Percentiles rank a stretch among this genome's conserved stretches.
phyloP scores from a whole-genome alignment of 2,888 invertebrate species.

The Lumbricus terrestris region DNA sequence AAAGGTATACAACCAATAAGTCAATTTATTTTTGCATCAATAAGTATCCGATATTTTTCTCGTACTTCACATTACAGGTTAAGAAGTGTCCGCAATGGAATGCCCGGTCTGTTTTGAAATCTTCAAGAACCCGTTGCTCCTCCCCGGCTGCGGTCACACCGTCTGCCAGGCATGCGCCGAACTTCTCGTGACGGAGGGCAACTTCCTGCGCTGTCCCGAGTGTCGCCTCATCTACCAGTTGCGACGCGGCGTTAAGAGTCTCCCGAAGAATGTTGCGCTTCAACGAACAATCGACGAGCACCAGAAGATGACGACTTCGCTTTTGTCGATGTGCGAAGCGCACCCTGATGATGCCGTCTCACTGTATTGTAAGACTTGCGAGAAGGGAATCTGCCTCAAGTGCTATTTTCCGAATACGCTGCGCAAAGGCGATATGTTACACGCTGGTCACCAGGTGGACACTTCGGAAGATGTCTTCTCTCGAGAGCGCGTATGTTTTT shows the following conservation, averaged over 20 bases:
- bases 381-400: conserved; percentile 39
- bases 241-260: conserved; percentile 36
- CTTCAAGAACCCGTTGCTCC: conserved; percentile 35
- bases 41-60: not conserved
- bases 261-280: conserved; percentile 39
- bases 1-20: not conserved
- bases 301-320: not conserved
- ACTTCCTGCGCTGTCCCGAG: conserved; percentile 39
- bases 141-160: conserved; percentile 41
- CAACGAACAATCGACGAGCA: conserved; percentile 36
- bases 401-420: conserved; percentile 37
- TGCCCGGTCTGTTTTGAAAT: conserved; percentile 40
- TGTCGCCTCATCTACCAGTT: conserved; percentile 39
- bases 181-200: conserved; percentile 34
- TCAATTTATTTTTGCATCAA: not conserved
- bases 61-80: not conserved
- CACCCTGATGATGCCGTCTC: conserved; percentile 38
- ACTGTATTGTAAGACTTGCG: conserved; percentile 39
- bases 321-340: conserved; percentile 34
- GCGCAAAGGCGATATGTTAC: conserved; percentile 28
- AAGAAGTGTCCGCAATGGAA: conserved; percentile 34
- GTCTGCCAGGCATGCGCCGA: conserved; percentile 36
- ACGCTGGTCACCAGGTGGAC: conserved; percentile 37
- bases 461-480: conserved; percentile 39
- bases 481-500: conserved; percentile 33